Conservation (phyloP, 2,113 vertebrate genomes). For the Atractosteus spatula region DNA sequence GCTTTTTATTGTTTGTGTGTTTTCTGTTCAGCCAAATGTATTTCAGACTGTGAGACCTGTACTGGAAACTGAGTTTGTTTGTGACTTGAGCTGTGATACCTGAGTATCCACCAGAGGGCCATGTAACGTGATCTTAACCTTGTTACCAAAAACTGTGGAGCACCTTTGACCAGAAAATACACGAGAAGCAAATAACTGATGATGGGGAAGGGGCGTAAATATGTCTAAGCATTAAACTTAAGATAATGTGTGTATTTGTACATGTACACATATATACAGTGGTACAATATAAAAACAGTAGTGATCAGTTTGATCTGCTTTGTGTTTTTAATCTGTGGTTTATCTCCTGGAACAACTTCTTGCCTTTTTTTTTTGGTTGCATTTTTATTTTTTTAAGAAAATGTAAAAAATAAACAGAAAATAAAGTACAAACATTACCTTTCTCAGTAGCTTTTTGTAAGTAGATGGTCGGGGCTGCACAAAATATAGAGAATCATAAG, state of each 20-base stretch:
- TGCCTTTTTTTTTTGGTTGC: too few relatives aligned
- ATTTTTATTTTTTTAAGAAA: too few relatives aligned
- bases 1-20: conserved; percentile 1
- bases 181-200: conserved; percentile 23
- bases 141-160: conserved; percentile 16
- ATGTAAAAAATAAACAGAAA: too few relatives aligned
- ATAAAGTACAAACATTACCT: too few relatives aligned
- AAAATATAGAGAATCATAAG: too few relatives aligned
- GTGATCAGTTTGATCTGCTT: too few relatives aligned
- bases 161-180: conserved; percentile 44
- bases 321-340: too few relatives aligned
- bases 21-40: conserved; percentile 6
- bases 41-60: conserved; percentile 24
- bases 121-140: conserved; percentile 74
- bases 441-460: too few relatives aligned
- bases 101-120: conserved; percentile 94
- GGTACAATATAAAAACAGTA: too few relatives aligned
- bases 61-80: background rate
- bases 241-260: background rate
- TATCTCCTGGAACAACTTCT: too few relatives aligned
- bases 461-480: too few relatives aligned
- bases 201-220: background rate
- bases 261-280: too few relatives aligned
- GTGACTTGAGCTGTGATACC: conserved; percentile 52
- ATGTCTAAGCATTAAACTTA: background rate